phyloP scores from a whole-genome alignment of 2,888 invertebrate species.

The Napeogenes sylphis region DNA sequence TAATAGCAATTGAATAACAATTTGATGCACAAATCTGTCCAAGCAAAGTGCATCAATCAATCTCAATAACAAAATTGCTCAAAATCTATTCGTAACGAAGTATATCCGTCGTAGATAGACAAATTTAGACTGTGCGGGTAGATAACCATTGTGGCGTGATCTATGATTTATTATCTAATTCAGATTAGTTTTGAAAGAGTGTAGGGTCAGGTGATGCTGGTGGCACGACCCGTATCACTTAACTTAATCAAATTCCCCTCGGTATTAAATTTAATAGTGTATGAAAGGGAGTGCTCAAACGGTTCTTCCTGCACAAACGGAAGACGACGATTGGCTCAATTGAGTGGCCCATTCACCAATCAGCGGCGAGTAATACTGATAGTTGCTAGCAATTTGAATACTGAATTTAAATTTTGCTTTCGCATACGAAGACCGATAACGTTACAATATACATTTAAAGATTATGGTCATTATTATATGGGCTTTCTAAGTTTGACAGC shows the following conservation, averaged over 20 bases:
- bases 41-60: conserved; percentile 47
- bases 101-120: conserved; percentile 61
- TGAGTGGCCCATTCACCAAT: conserved; percentile 71
- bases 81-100: conserved; percentile 61
- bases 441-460: background rate
- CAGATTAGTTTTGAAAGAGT: conserved; percentile 26
- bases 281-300: conserved; percentile 71
- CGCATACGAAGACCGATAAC: background rate
- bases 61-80: conserved; percentile 67
- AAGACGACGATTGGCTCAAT: conserved; percentile 76
- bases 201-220: conserved; percentile 49
- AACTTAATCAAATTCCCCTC: conserved; percentile 76
- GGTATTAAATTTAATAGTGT: conserved; percentile 74
- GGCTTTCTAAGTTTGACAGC: too few relatives aligned
- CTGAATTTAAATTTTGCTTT: conserved; percentile 19
- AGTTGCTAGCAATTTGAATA: conserved; percentile 32
- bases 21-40: conserved; percentile 29
- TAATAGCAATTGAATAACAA: conserved; percentile 20
- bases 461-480: too few relatives aligned
- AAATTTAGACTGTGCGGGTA: conserved; percentile 63
- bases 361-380: conserved; percentile 51
- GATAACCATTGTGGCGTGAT: conserved; percentile 39
- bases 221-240: conserved; percentile 66
- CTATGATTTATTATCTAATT: conserved; percentile 27
- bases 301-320: conserved; percentile 70